A percentile compares a stretch with the other conserved stretches of the same genome.
These are phyloP conservation scores for Boleophthalmus pectinirostris DNA, from an alignment of 2,113 vertebrate genomes.

Conservation along the genomic window DNA sequence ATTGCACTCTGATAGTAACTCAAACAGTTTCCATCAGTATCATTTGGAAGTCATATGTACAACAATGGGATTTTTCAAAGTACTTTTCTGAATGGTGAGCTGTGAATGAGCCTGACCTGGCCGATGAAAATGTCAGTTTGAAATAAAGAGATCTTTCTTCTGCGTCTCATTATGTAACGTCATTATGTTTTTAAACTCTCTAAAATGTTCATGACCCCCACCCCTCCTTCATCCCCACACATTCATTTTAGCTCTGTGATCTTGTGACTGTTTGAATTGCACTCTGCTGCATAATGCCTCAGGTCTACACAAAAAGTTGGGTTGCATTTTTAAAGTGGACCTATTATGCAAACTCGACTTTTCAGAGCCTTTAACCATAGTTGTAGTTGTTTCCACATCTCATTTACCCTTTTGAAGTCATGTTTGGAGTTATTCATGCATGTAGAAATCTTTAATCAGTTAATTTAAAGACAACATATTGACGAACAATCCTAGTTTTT, in stretches of 20 bases:
- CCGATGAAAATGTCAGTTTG: conserved; percentile 6
- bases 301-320: background rate
- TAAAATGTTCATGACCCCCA: conserved; percentile 5
- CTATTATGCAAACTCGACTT: too few species aligned
- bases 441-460: too few species aligned
- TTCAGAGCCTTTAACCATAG: too few species aligned
- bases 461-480: too few species aligned
- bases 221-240: background rate
- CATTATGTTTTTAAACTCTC: conserved; percentile 18
- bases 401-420: too few species aligned
- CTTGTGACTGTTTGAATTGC: conserved; percentile 17
- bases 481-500: too few species aligned
- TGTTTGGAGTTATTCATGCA: too few species aligned
- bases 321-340: too few species aligned
- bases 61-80: background rate
- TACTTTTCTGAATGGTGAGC: background rate
- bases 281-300: background rate
- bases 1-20: too few species aligned
- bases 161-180: conserved; percentile 21
- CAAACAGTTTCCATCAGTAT: too few species aligned
- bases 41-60: too few species aligned
- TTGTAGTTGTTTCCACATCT: too few species aligned
- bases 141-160: conserved; percentile 18
- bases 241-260: conserved; percentile 24
- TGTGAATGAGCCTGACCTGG: background rate